These are phyloP conservation scores for Diogma glabrata DNA, from an alignment of 2,888 invertebrate species.

Conservation along the genomic window DNA sequence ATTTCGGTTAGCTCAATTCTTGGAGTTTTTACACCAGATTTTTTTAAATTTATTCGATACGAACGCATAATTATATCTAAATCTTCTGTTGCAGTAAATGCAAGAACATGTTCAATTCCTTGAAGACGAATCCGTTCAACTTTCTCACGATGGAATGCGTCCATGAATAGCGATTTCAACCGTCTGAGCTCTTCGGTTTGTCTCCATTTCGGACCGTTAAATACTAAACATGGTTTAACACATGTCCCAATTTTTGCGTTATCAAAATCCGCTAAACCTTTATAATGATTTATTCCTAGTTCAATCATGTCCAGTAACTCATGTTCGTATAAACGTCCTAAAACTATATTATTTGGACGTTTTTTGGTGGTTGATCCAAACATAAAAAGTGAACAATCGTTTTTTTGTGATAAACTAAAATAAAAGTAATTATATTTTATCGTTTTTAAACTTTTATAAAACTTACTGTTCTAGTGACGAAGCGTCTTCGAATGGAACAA, in stretches of 20 bases:
- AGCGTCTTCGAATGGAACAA: conserved; percentile 86
- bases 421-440: neutral
- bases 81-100: conserved; percentile 72
- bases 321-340: conserved; percentile 83
- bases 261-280: conserved; percentile 66
- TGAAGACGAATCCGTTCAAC: conserved; percentile 69
- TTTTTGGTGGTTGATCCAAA: conserved; percentile 92
- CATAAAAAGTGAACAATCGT: conserved; percentile 81
- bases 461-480: conserved; percentile 64
- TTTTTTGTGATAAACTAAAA: conserved; percentile 57
- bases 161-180: conserved; percentile 77
- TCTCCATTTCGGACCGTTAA: conserved; percentile 87
- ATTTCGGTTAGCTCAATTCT: conserved; percentile 88
- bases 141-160: conserved; percentile 67
- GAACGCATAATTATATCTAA: conserved; percentile 68
- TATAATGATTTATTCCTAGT: conserved; percentile 75
- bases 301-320: conserved; percentile 93
- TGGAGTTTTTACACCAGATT: conserved; percentile 80
- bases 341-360: conserved; percentile 78
- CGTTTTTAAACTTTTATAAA: neutral
- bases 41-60: conserved; percentile 72
- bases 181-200: conserved; percentile 66
- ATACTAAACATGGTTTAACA: conserved; percentile 81
- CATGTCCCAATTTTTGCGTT: conserved; percentile 67
- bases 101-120: conserved; percentile 87